phyloP scores from a whole-genome alignment of 2,888 invertebrate species.

The Andrena dorsata region DNA sequence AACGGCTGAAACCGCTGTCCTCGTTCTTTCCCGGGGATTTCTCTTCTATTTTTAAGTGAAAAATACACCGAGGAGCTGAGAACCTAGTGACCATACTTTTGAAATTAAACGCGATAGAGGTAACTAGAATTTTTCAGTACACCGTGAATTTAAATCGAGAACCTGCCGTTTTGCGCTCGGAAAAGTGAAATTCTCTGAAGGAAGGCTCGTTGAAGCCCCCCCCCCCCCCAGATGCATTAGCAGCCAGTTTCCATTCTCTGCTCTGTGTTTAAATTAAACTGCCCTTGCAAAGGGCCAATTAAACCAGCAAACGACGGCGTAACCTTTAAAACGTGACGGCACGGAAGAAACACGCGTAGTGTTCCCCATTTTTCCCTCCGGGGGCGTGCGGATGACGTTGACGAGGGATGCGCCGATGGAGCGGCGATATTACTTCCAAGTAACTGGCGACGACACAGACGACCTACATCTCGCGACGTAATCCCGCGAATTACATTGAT shows the following conservation, averaged over 20 bases:
- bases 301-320: slow-evolving; percentile 14
- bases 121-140: too few relatives aligned
- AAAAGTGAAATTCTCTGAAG: neutral
- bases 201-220: neutral
- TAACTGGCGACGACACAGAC: slow-evolving; percentile 16
- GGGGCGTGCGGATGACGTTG: neutral
- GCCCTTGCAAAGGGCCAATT: slow-evolving; percentile 12
- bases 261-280: slow-evolving; percentile 15
- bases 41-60: too few relatives aligned
- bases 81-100: too few relatives aligned
- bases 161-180: too few relatives aligned
- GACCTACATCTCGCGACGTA: slow-evolving; percentile 19
- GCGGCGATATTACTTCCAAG: slow-evolving; percentile 5
- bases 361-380: slow-evolving; percentile 1
- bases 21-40: neutral
- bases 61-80: too few relatives aligned
- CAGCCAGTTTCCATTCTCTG: slow-evolving; percentile 26
- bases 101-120: too few relatives aligned
- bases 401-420: neutral
- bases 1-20: slow-evolving; percentile 5
- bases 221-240: slow-evolving; percentile 18
- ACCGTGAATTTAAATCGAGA: too few relatives aligned
- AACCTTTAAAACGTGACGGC: neutral
- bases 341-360: neutral
- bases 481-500: slow-evolving; percentile 48